Conservation (phyloP, 1,140 invertebrate species). For the Drosophila takahashii region DNA sequence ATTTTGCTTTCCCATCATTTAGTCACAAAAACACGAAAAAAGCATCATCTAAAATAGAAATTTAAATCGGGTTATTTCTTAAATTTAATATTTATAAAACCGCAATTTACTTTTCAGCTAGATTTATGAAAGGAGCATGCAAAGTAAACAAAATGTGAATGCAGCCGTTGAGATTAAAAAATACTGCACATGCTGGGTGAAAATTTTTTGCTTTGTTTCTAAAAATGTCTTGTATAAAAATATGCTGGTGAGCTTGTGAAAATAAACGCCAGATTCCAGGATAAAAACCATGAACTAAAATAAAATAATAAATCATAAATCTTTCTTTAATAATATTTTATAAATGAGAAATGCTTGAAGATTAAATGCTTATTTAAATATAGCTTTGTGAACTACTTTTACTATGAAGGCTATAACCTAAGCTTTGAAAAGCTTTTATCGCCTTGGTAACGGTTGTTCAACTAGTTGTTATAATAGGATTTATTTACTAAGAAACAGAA, state of each 20-base stretch:
- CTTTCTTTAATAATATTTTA: background rate
- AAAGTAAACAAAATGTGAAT: background rate
- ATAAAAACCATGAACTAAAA: background rate
- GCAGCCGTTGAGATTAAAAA: background rate
- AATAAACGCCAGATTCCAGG: background rate
- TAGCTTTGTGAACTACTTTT: constrained; percentile 13
- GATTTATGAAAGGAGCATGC: background rate
- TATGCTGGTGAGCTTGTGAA: background rate
- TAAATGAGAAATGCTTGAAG: no score
- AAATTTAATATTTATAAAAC: no score
- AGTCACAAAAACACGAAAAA: background rate
- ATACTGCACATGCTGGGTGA: background rate
- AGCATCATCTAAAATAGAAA: background rate
- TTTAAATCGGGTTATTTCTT: background rate
- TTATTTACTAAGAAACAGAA: constrained; percentile 2
- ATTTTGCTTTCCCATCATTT: constrained; percentile 9
- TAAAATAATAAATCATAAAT: background rate
- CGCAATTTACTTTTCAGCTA: no score
- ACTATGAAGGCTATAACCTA: background rate
- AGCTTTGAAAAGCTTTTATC: constrained; percentile 48
- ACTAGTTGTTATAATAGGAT: constrained; percentile 20
- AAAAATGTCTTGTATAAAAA: background rate
- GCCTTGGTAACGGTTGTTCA: constrained; percentile 36
- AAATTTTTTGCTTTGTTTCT: background rate
- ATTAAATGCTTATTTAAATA: background rate